phyloP scores from a whole-genome alignment of 2,888 invertebrate genomes.

The Nymphalis polychloros region DNA sequence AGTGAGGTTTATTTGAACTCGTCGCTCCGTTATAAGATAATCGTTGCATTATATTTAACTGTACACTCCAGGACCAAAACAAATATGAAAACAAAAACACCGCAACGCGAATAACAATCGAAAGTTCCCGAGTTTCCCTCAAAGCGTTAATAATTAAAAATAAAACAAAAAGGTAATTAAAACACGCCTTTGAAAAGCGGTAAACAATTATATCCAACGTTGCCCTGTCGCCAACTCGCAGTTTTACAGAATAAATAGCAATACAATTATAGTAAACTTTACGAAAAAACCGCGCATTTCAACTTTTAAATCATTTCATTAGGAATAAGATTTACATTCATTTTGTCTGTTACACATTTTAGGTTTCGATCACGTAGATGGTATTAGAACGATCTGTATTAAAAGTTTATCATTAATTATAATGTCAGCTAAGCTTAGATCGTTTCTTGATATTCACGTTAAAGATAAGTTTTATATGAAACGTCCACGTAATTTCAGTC shows the following conservation, averaged over 20 bases:
- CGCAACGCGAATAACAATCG: conserved; percentile 22
- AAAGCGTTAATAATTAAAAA: conserved; percentile 37
- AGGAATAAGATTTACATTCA: neutral
- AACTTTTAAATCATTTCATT: conserved; percentile 51
- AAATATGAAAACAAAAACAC: conserved; percentile 20
- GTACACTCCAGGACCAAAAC: neutral
- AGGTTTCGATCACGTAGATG: too few species aligned
- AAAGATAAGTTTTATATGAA: too few species aligned
- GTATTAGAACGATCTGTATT: too few species aligned
- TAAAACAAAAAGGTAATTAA: conserved; percentile 41
- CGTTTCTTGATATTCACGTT: too few species aligned
- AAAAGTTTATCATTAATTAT: too few species aligned
- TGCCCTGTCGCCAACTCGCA: conserved; percentile 34
- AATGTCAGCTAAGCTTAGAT: too few species aligned
- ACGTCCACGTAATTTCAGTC: too few species aligned
- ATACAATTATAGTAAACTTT: conserved; percentile 42
- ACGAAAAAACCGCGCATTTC: conserved; percentile 33
- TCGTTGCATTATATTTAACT: neutral
- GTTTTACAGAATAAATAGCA: conserved; percentile 35
- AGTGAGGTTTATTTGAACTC: too few species aligned
- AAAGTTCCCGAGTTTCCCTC: conserved; percentile 29
- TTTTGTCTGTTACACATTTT: neutral
- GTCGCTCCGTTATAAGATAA: too few species aligned
- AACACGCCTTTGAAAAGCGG: conserved; percentile 40
- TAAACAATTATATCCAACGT: conserved; percentile 40